phyloP scores from a whole-genome alignment of 2,113 vertebrate genomes.

The Phrynosoma blainvillii region DNA sequence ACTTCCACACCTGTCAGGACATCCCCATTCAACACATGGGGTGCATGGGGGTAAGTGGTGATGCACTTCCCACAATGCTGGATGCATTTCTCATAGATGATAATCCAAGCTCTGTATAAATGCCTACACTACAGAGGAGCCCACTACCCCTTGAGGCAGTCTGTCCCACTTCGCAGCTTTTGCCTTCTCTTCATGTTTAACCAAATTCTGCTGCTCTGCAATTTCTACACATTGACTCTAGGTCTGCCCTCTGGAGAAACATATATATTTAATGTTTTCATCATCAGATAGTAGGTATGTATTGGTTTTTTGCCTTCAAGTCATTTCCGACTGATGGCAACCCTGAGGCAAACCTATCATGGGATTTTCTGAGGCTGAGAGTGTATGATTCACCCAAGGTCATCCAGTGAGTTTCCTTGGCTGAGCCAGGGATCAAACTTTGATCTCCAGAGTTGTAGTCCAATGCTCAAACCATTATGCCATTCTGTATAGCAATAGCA shows the following conservation, averaged over 20 bases:
- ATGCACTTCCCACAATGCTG: neutral
- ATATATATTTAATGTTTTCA: neutral
- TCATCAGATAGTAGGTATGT: no score
- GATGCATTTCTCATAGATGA: neutral
- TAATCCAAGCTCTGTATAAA: neutral
- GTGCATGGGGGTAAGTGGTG: no score
- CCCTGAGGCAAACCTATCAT: no score
- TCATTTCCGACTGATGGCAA: no score
- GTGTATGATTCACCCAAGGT: no score
- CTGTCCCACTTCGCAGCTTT: neutral
- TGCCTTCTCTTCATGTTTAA: neutral
- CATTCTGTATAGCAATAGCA: no score
- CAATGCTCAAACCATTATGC: no score
- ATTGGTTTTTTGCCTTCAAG: no score
- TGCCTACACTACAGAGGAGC: neutral
- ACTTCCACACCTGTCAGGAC: neutral
- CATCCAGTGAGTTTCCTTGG: no score
- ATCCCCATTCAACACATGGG: neutral
- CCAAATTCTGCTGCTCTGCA: neutral
- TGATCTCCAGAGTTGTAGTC: no score
- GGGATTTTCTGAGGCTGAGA: no score
- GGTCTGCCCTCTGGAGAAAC: neutral
- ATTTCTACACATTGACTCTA: neutral
- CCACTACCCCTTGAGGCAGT: neutral
- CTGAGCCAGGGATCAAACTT: no score